Percentiles rank a stretch among this genome's conserved stretches.
phyloP scores from a whole-genome alignment of 2,888 invertebrate species.

The Latheticus oryzae region DNA sequence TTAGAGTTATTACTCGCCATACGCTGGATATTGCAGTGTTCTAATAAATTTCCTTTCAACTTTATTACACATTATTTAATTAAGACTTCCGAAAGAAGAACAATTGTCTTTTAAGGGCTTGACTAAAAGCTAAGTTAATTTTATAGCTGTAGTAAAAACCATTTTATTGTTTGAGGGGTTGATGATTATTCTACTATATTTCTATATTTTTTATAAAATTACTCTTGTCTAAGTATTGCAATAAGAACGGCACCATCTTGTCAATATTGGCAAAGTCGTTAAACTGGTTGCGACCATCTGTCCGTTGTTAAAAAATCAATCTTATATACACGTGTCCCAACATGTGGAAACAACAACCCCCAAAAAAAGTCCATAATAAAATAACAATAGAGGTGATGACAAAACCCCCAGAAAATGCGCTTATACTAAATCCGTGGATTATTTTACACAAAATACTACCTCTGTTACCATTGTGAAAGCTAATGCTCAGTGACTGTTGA shows the following conservation, averaged over 20 bases:
- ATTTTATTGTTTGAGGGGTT: constrained; percentile 12
- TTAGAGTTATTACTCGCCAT: constrained; percentile 5
- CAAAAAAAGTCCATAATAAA: constrained; percentile 21
- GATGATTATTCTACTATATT: too few species aligned
- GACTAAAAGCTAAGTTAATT: constrained; percentile 10
- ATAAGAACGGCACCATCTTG: constrained; percentile 10
- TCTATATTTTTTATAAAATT: too few species aligned
- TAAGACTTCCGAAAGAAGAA: constrained; percentile 9
- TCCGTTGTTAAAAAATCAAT: too few species aligned
- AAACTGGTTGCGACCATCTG: constrained; percentile 12
- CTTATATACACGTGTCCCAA: too few species aligned
- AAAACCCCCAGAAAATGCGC: constrained; percentile 26
- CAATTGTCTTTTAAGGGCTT: constrained; percentile 5
- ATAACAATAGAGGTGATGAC: constrained; percentile 18
- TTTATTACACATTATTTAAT: constrained; percentile 24
- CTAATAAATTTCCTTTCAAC: constrained; percentile 21
- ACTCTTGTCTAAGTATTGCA: neutral
- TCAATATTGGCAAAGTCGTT: constrained; percentile 10
- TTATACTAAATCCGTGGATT: constrained; percentile 33
- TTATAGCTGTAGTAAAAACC: constrained; percentile 14
- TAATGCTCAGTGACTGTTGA: constrained; percentile 29
- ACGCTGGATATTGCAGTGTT: constrained; percentile 4
- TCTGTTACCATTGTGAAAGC: constrained; percentile 26
- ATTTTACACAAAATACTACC: constrained; percentile 38
- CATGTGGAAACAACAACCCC: neutral